Evolutionary conservation across 2,888 invertebrate genomes (phyloP).

Genomic region (Scaeva pyrastri): DNA sequence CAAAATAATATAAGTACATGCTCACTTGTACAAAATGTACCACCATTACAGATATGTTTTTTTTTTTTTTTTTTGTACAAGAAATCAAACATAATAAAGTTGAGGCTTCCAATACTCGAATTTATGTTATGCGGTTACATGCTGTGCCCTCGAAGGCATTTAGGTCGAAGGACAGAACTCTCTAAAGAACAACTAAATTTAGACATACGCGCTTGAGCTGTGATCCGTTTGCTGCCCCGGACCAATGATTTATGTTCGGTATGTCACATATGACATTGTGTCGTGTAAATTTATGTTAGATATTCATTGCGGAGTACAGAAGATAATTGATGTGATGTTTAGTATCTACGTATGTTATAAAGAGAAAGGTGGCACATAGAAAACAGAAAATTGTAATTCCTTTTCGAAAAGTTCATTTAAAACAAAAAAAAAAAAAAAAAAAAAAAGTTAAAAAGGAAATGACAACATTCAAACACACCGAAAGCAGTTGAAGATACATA

Average conservation of each 20-base stretch:
- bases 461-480: constrained; percentile 13
- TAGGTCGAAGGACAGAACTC: constrained; percentile 71
- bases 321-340: constrained; percentile 76
- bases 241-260: constrained; percentile 71
- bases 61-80: too few relatives aligned
- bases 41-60: not conserved
- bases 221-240: constrained; percentile 54
- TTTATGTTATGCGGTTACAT: constrained; percentile 18
- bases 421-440: constrained; percentile 21
- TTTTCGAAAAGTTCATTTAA: constrained; percentile 58
- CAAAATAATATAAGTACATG: not conserved
- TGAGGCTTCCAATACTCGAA: not conserved
- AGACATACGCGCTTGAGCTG: constrained; percentile 45
- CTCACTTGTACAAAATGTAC: not conserved
- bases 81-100: not conserved
- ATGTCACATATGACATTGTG: constrained; percentile 75
- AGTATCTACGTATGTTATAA: constrained; percentile 68
- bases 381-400: constrained; percentile 61
- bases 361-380: constrained; percentile 70
- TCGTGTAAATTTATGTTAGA: constrained; percentile 76
- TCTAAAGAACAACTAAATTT: constrained; percentile 51
- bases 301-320: constrained; percentile 76
- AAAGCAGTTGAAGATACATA: not conserved
- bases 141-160: constrained; percentile 62
- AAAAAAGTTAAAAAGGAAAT: constrained; percentile 38